Evolutionary conservation across 2,888 invertebrate species (phyloP), one percentile per base, ranked within the genome.

Genomic region (Erebia aethiops): DNA sequence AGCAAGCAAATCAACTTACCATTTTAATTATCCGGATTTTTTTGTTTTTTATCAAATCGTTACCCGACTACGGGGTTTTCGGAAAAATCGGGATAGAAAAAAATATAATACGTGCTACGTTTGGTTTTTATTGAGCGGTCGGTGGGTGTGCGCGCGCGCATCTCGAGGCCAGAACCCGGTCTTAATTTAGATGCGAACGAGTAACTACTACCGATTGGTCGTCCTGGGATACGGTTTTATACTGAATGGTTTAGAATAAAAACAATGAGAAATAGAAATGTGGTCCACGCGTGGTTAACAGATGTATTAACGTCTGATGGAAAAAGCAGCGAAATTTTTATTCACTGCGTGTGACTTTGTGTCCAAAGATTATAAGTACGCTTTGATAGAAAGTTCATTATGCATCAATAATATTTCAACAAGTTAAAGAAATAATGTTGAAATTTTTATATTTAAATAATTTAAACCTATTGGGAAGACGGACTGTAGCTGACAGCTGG

Each of bases 81-180:
- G 81, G 79, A 83, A 85, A 82, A 79, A 79, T 91, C 88, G 88
- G 64, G 67, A 83, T 78, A 80, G 84, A 72, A 74, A 87, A 90
- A 91, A 89, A 90, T 91, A 90, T 90, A 89, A 89, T 89, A 91
- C 87, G 90, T 88, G 83, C 89, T 90, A 87, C 91, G 92, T 88
- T 90, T 90, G 85, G 83, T 85, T 89, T 88, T 90, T 87, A 84
- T 84, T 86, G 87, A 81, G 86, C 81, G 84, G 79, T 75, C 84
- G 82, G 78, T 81, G 79, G 81, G 78, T 85, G 81, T 91, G 92
- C 90, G 91, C 86, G 79, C 75, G 81, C 86, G 88, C 92, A 92
- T 92, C 76, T 76, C 88, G 90, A 91, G 91, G 91, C 86, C 90
- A 82, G 80, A 82, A 84, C 86, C 82, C 85, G 88, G 82, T 92